Evolutionary conservation across 1,140 invertebrate genomes (phyloP).

Genomic region (Mesaphorura yosii): DNA sequence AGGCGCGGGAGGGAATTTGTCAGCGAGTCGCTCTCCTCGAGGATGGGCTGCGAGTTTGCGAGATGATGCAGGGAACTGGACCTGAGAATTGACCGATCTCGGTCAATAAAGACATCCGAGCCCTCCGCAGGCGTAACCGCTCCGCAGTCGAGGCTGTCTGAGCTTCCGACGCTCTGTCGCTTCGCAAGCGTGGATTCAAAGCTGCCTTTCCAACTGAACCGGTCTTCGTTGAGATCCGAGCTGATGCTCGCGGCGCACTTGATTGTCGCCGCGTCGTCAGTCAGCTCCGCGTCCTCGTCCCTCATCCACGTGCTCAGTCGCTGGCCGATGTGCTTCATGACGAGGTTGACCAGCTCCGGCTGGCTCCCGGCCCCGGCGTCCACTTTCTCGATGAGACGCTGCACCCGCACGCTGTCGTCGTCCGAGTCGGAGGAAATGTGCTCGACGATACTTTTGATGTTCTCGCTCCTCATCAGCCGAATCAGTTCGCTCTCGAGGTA

Average conservation of each 20-base stretch:
- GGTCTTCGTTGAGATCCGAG: slow-evolving; percentile 46
- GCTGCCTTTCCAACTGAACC: slow-evolving; percentile 78
- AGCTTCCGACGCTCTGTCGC: slow-evolving; percentile 26
- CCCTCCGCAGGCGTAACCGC: not conserved
- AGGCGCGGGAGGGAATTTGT: slow-evolving; percentile 26
- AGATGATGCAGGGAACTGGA: slow-evolving; percentile 30
- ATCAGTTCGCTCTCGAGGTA: slow-evolving; percentile 54
- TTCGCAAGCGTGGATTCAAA: slow-evolving; percentile 78
- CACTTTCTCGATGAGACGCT: slow-evolving; percentile 35
- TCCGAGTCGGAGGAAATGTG: slow-evolving; percentile 60
- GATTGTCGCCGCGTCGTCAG: slow-evolving; percentile 25
- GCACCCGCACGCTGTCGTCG: not conserved
- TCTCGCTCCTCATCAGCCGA: slow-evolving; percentile 80
- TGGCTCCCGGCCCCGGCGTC: slow-evolving; percentile 53
- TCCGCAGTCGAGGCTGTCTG: slow-evolving; percentile 1
- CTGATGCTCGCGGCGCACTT: slow-evolving; percentile 38
- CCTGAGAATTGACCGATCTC: slow-evolving; percentile 23
- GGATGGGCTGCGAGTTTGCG: slow-evolving; percentile 26
- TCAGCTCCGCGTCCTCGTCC: slow-evolving; percentile 40
- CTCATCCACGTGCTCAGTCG: slow-evolving; percentile 82
- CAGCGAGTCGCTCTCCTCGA: slow-evolving; percentile 22
- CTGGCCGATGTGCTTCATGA: slow-evolving; percentile 83
- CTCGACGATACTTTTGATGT: slow-evolving; percentile 80
- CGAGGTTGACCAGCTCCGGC: slow-evolving; percentile 75
- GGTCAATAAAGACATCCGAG: not conserved